Base-by-base conservation (phyloP, 2,113 vertebrate species). In the Osmerus mordax region DNA sequence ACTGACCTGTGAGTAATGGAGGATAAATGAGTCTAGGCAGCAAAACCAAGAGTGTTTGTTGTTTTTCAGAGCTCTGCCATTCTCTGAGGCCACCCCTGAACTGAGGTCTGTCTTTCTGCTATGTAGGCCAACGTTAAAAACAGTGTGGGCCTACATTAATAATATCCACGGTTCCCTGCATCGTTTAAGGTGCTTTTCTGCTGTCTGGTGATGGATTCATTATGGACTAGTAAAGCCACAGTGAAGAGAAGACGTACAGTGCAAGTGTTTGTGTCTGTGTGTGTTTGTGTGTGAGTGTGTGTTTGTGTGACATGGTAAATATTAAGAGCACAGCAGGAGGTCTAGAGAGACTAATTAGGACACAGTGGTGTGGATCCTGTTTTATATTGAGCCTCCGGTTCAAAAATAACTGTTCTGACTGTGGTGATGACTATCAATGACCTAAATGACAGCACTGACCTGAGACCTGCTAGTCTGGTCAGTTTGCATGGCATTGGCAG, bases 31-130 rank as follows among this genome's bases (percentile, higher is more conserved):
- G 4, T 41, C 0, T 8, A 41, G 36, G 36, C 36, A 41, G 36
- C 36, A 1, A 41, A 41, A 41, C 36, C 36, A 6, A 41, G 36
- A 41, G 36, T 8, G 36, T 41, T 41, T 41, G 36, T 41, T 41
- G 36, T 1, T 7, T 41, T 41, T 41, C 3, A 41, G 36, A 9
- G 36, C 36, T 41, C 36, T 41, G 8, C 36, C 8, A 9, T 41
- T 41, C 36, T 41, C 36, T 0, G 18, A 62, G 61, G 59, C 23
- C 87, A 78, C 82, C 68, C 68, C 19, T 83, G 82, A 84, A 83
- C 74, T 81, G 82, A 70, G 78, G 78, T 65, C 36, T 76, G 28
- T 80, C 76, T 83, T 78, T 59, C 78, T 32, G 73, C 72, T 61
- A 71, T 18, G 6, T 41, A 58, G 74, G 74, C 81, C 78, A 67